Percentiles rank a stretch among this genome's conserved stretches.
Conservation (phyloP, 2,113 vertebrate genomes). For the Polypterus bichir region DNA sequence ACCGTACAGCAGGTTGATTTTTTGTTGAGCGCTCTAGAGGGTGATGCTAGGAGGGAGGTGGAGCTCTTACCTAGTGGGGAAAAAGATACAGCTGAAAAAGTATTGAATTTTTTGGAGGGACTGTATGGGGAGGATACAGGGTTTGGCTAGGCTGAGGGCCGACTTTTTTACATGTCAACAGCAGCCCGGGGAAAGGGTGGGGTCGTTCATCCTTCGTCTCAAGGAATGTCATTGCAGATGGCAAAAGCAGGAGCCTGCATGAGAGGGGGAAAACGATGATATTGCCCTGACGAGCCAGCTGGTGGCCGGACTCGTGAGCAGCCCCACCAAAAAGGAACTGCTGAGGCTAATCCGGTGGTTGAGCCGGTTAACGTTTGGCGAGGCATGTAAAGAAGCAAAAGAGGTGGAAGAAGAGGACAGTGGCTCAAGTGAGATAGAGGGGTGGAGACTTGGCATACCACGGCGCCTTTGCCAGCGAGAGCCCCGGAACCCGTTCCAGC, state of each 20-base stretch:
- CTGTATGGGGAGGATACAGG: neutral
- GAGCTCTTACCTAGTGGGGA: neutral
- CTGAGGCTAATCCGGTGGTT: neutral
- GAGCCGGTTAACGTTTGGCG: neutral
- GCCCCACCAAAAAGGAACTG: neutral
- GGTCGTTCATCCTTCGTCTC: neutral
- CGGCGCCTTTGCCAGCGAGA: too few relatives aligned
- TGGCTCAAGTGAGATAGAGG: neutral
- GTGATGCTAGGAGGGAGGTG: neutral
- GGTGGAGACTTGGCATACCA: neutral
- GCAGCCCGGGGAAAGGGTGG: neutral
- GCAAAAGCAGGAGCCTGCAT: neutral
- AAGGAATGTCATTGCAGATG: neutral
- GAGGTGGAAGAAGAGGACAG: neutral
- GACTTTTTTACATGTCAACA: neutral
- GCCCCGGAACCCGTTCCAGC: too few relatives aligned
- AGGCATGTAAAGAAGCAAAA: neutral
- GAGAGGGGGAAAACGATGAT: neutral
- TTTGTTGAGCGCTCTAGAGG: neutral
- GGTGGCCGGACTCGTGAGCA: neutral
- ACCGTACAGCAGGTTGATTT: neutral
- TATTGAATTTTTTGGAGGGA: neutral
- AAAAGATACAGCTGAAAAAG: neutral
- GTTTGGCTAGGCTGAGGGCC: neutral
- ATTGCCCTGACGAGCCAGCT: neutral